Evolutionary conservation across 2,113 vertebrate species (phyloP).

Genomic region (Archocentrus centrarchus): DNA sequence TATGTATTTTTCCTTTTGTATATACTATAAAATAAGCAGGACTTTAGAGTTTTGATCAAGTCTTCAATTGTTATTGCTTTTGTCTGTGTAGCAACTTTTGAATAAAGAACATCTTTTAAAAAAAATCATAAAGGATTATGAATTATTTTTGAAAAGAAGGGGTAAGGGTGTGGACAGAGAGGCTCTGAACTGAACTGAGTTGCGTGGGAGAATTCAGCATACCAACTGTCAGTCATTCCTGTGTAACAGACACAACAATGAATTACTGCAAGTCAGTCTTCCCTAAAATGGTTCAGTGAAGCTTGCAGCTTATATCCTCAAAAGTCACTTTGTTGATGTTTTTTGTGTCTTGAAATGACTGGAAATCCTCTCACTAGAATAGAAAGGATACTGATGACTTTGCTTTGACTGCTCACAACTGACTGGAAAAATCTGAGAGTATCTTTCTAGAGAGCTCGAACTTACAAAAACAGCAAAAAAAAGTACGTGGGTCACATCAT

Average conservation of each 20-base stretch:
- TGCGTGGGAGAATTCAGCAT: constrained; percentile 5
- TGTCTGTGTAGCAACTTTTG: neutral
- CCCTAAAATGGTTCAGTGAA: neutral
- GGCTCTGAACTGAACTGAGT: neutral
- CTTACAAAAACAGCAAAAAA: neutral
- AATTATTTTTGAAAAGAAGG: neutral
- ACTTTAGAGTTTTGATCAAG: neutral
- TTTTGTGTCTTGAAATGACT: neutral
- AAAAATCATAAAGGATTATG: neutral
- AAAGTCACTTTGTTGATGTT: neutral
- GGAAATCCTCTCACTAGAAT: neutral
- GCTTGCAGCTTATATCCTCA: neutral
- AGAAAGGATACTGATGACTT: neutral
- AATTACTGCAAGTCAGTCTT: neutral
- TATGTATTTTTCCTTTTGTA: constrained; percentile 41
- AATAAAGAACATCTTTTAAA: constrained; percentile 48
- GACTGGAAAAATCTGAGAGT: no score
- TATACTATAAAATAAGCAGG: constrained; percentile 39
- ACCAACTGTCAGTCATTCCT: constrained; percentile 30
- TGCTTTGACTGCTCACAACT: neutral
- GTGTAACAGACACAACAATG: constrained; percentile 17
- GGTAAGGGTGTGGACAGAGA: neutral
- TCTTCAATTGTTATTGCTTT: neutral
- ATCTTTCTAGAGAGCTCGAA: neutral
- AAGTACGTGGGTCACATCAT: neutral